Evolutionary conservation across 2,113 vertebrate genomes (phyloP), one percentile per base, ranked within the genome.

Genomic region (Centrocercus urophasianus): DNA sequence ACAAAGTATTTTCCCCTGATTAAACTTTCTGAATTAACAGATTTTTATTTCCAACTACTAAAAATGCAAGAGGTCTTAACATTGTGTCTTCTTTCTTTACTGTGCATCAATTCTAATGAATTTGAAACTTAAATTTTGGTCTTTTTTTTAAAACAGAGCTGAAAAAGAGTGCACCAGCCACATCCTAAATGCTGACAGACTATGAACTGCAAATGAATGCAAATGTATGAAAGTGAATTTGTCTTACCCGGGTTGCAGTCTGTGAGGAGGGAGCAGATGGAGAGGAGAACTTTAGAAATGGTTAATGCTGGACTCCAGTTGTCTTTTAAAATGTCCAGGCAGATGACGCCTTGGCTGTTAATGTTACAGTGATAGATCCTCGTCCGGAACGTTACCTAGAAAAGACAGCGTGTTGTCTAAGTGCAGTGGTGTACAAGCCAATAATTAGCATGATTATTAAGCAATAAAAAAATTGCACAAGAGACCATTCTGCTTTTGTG

Each of bases 321-420:
- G 97, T 99, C 99, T 94, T 99, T 99, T 95, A 99, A 98, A 95
- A 99, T 99, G 96, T 99, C 99, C 98, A 99, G 98, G 93, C 99
- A 99, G 98, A 99, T 99, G 95, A 99, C 99, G 0, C 99, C 99
- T 98, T 99, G 99, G 96, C 99, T 99, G 98, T 99, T 99, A 93
- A 99, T 99, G 91, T 99, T 99, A 95, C 99, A 99, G 98, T 99
- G 99, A 94, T 99, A 99, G 98, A 99, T 99, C 92, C 99, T 98
- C 43, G 99, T 99, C 70, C 99, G 98, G 97, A 99, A 99, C 3
- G 99, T 99, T 93, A 99, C 99, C 99, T 99, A 90, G 20, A 85
- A 95, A 93, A 93, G 77, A 96, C 21, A 93, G 72, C 0, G 0
- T 13, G 52, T 47, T 13, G 48, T 47, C 22, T 90, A 66, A 93